Percentiles rank a stretch among this genome's conserved stretches.
Evolutionary conservation across 2,888 invertebrate species (phyloP).

Genomic region (Nemotelus pantherinus): DNA sequence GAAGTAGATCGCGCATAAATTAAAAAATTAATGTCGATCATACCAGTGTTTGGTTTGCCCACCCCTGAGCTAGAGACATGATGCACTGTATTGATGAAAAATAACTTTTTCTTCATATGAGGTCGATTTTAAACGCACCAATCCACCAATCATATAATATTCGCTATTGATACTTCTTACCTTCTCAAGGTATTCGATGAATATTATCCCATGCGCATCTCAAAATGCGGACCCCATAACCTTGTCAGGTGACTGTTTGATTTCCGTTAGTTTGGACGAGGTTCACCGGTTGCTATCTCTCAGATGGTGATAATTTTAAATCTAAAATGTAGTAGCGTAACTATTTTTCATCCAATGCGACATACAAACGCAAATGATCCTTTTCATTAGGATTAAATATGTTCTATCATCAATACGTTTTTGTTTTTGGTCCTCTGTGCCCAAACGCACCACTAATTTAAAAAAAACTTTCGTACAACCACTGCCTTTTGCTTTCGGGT

Average conservation of each 20-base stretch:
- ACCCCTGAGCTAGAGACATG: not conserved
- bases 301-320: not conserved
- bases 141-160: not conserved
- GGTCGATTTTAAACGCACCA: not conserved
- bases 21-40: too few species aligned
- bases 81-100: not conserved
- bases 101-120: not conserved
- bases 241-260: too few species aligned
- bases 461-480: not conserved
- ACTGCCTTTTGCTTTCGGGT: not conserved
- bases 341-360: not conserved
- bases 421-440: not conserved
- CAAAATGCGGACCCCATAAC: not conserved
- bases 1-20: too few species aligned
- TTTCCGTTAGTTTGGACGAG: too few species aligned
- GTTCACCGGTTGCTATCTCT: not conserved
- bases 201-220: not conserved
- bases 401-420: not conserved
- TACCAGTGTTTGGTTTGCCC: too few species aligned
- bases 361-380: not conserved
- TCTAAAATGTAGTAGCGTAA: not conserved
- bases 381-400: slow-evolving; percentile 1
- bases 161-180: too few species aligned
- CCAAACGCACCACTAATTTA: not conserved
- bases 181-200: not conserved